Conservation (phyloP, 1,140 invertebrate genomes). For the Lepidurus arcticus region DNA sequence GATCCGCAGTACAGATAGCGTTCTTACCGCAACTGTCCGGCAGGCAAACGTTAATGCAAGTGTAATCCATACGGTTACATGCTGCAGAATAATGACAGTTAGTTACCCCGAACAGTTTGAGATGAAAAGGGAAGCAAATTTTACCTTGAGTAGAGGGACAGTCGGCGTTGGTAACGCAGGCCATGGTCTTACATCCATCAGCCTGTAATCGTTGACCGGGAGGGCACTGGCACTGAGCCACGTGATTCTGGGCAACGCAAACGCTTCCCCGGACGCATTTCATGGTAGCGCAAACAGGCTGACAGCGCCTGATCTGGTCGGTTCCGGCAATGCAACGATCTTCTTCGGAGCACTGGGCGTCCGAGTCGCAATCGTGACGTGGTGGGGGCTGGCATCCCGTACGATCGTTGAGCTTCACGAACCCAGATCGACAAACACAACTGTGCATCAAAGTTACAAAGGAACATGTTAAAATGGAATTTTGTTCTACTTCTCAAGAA, state of each 20-base stretch:
- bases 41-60: constrained; percentile 72
- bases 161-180: constrained; percentile 68
- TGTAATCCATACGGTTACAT: constrained; percentile 63
- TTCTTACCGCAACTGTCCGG: constrained; percentile 76
- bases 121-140: constrained; percentile 32
- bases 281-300: constrained; percentile 65
- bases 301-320: constrained; percentile 52
- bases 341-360: constrained; percentile 72
- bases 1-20: constrained; percentile 78
- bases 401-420: constrained; percentile 75
- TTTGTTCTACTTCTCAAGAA: neutral
- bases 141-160: constrained; percentile 72
- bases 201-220: constrained; percentile 72
- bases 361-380: constrained; percentile 66
- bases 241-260: constrained; percentile 70
- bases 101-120: neutral
- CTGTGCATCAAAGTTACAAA: constrained; percentile 17
- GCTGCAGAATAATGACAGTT: neutral
- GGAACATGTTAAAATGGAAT: neutral
- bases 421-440: constrained; percentile 57
- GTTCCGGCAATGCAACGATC: constrained; percentile 59
- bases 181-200: constrained; percentile 60
- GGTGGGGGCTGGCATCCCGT: constrained; percentile 67
- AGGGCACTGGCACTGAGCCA: constrained; percentile 79
- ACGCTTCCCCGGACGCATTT: constrained; percentile 67